A percentile compares a stretch with the other conserved stretches of the same genome.
phyloP scores from a whole-genome alignment of 2,888 invertebrate species.

The Cephus runcator region DNA sequence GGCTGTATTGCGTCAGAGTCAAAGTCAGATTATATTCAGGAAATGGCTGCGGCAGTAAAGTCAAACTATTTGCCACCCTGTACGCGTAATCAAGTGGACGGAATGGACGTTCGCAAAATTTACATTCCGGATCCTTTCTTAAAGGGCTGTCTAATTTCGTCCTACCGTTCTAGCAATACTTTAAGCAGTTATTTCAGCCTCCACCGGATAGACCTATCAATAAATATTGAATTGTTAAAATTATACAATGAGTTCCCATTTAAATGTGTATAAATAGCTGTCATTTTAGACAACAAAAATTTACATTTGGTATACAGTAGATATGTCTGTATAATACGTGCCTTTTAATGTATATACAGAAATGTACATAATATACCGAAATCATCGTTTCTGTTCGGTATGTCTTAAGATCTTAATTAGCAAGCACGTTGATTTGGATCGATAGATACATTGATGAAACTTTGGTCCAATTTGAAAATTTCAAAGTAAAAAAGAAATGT shows the following conservation, averaged over 20 bases:
- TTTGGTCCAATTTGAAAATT: background rate
- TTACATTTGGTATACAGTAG: background rate
- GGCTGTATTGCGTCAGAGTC: background rate
- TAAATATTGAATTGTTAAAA: background rate
- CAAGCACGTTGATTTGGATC: background rate
- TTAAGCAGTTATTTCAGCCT: background rate
- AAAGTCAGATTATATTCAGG: background rate
- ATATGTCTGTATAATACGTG: background rate
- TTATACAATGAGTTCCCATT: background rate
- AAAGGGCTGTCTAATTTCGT: background rate
- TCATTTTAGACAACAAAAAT: background rate
- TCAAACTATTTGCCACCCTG: background rate
- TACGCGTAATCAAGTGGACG: background rate
- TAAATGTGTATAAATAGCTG: background rate
- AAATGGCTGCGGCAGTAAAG: background rate
- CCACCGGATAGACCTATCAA: background rate
- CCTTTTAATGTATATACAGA: background rate
- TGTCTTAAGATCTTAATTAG: background rate
- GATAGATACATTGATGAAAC: background rate
- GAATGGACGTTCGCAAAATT: background rate
- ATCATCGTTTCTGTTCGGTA: background rate
- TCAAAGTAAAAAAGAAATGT: background rate
- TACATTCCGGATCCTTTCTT: background rate
- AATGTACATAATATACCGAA: background rate
- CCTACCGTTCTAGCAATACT: background rate